phyloP scores from a whole-genome alignment of 2,113 vertebrate species.

The Tor tambroides region DNA sequence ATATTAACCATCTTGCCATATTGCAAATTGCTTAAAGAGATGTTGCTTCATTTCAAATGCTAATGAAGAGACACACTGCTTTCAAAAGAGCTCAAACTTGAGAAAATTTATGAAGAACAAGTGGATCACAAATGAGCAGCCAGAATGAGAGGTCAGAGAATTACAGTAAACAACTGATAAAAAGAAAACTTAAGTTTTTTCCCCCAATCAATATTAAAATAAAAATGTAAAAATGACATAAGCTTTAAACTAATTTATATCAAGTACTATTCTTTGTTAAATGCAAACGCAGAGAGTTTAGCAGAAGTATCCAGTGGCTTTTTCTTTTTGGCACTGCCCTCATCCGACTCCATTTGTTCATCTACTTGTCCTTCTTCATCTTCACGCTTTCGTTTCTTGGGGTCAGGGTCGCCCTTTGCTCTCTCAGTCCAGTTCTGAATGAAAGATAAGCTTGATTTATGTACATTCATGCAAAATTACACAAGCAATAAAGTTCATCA shows the following conservation, averaged over 20 bases:
- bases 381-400: conserved; percentile 83
- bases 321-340: conserved; percentile 78
- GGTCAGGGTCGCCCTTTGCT: conserved; percentile 79
- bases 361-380: conserved; percentile 52
- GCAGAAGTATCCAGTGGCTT: conserved; percentile 75
- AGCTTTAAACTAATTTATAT: not conserved
- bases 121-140: conserved; percentile 5
- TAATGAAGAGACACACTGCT: not conserved
- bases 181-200: not conserved
- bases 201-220: not conserved
- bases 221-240: not conserved
- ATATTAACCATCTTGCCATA: no score
- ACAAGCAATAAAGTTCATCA: not conserved
- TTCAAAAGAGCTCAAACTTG: conserved; percentile 23
- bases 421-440: conserved; percentile 85
- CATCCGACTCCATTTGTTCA: conserved; percentile 64
- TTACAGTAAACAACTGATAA: not conserved
- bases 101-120: not conserved
- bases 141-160: not conserved
- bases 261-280: conserved; percentile 78
- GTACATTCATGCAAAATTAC: conserved; percentile 2
- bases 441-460: not conserved
- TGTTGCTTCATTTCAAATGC: not conserved
- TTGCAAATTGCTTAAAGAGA: no score
- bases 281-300: conserved; percentile 87